A percentile compares a stretch with the other conserved stretches of the same genome.
Conservation (phyloP, 1,140 invertebrate species). For the Apis cerana region DNA sequence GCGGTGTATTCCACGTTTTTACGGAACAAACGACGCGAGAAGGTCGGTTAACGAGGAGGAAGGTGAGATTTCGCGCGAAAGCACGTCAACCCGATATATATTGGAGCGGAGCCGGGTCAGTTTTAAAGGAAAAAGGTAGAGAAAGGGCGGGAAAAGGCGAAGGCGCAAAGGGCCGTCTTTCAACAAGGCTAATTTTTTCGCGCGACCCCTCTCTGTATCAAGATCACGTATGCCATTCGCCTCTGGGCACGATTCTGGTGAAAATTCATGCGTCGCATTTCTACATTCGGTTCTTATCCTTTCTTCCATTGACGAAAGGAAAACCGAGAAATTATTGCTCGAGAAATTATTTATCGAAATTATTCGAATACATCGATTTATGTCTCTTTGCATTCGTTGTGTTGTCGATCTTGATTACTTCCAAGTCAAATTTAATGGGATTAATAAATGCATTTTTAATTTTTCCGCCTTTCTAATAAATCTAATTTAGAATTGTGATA, state of each 20-base stretch:
- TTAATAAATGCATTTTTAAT: too few relatives aligned
- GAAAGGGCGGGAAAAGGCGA: conserved; percentile 51
- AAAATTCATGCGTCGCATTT: conserved; percentile 56
- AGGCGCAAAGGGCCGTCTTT: conserved; percentile 64
- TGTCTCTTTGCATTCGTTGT: background rate
- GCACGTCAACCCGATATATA: conserved; percentile 63
- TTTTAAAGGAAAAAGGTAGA: conserved; percentile 66
- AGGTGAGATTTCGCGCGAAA: conserved; percentile 51
- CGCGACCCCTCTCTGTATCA: conserved; percentile 69
- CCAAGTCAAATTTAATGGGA: background rate
- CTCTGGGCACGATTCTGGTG: conserved; percentile 63
- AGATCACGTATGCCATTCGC: conserved; percentile 76
- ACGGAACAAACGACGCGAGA: conserved; percentile 36
- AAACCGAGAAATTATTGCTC: background rate
- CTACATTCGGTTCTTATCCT: conserved; percentile 24
- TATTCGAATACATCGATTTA: background rate
- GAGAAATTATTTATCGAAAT: background rate
- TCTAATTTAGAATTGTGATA: too few relatives aligned
- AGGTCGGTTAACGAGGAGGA: conserved; percentile 57
- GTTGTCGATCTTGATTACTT: background rate
- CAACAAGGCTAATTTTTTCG: conserved; percentile 75
- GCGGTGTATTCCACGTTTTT: conserved; percentile 12
- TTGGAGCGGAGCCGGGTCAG: conserved; percentile 68
- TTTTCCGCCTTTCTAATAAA: too few relatives aligned
- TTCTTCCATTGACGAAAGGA: conserved; percentile 2